phyloP scores from a whole-genome alignment of 2,797 vertebrate genomes.

The Botia almorhae region DNA sequence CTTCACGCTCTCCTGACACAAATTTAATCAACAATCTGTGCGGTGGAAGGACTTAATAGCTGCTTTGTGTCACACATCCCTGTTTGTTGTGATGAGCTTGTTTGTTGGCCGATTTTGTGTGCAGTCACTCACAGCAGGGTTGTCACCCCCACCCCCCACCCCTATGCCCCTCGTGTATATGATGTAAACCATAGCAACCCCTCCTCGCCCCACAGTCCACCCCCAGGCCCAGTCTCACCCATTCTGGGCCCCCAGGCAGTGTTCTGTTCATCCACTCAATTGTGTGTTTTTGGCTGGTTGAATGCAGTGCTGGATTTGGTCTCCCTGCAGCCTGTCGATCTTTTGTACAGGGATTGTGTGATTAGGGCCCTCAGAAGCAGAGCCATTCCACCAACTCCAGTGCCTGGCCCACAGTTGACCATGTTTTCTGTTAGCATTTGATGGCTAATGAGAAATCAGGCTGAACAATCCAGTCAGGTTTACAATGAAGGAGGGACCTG shows the following conservation, averaged over 20 bases:
- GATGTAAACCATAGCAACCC: conserved; percentile 70
- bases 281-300: conserved; percentile 71
- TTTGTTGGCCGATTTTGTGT: conserved; percentile 54
- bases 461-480: not conserved
- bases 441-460: not conserved
- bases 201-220: conserved; percentile 65
- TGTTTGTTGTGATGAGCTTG: conserved; percentile 55
- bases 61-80: conserved; percentile 31
- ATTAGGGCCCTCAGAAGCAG: conserved; percentile 73
- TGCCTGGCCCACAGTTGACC: conserved; percentile 48
- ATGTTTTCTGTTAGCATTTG: conserved; percentile 7
- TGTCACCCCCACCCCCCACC: conserved; percentile 35
- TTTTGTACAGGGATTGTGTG: conserved; percentile 72
- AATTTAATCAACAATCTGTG: not conserved
- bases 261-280: conserved; percentile 78
- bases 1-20: not conserved
- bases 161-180: conserved; percentile 58
- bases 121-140: conserved; percentile 49
- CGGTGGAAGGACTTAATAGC: conserved; percentile 17
- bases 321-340: conserved; percentile 74
- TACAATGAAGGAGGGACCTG: no score
- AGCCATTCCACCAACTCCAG: conserved; percentile 72
- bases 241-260: conserved; percentile 60
- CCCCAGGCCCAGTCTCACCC: conserved; percentile 67
- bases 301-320: conserved; percentile 66